Evolutionary conservation across 2,888 invertebrate species (phyloP).

Genomic region (Ctena decussata): DNA sequence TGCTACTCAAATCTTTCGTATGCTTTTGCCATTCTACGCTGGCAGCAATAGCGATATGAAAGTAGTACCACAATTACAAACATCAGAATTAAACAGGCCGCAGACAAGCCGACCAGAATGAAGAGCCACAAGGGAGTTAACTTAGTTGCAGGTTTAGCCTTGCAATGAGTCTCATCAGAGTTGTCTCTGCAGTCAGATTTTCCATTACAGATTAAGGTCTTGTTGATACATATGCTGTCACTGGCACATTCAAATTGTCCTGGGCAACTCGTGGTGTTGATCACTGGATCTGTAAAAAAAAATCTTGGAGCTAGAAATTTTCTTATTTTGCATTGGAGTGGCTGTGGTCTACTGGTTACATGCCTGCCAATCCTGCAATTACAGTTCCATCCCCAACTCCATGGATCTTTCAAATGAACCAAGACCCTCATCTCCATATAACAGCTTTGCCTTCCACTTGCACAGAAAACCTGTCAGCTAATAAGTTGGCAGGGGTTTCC

Average conservation of each 20-base stretch:
- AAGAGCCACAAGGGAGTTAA: not conserved
- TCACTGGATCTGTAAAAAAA: not conserved
- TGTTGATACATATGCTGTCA: not conserved
- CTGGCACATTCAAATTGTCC: conserved; percentile 8
- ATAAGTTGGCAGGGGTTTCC: no score
- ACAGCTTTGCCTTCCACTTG: no score
- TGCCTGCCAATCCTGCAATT: no score
- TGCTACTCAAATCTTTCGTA: not conserved
- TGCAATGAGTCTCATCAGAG: conserved; percentile 5
- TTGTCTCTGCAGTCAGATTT: conserved; percentile 5
- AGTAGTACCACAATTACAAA: not conserved
- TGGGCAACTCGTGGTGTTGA: not conserved
- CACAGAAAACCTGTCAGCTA: no score
- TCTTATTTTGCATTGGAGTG: not conserved
- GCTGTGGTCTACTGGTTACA: not conserved
- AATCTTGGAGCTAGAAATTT: not conserved
- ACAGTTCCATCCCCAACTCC: no score
- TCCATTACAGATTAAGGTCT: not conserved
- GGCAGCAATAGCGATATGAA: not conserved
- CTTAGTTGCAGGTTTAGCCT: not conserved
- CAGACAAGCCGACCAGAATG: not conserved
- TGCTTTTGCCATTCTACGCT: not conserved
- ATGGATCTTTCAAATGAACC: no score
- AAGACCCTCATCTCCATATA: no score
- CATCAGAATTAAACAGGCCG: not conserved